Evolutionary conservation across 1,140 invertebrate genomes (phyloP), one percentile per base, ranked within the genome.

Genomic region (Stegodyphus dumicola): DNA sequence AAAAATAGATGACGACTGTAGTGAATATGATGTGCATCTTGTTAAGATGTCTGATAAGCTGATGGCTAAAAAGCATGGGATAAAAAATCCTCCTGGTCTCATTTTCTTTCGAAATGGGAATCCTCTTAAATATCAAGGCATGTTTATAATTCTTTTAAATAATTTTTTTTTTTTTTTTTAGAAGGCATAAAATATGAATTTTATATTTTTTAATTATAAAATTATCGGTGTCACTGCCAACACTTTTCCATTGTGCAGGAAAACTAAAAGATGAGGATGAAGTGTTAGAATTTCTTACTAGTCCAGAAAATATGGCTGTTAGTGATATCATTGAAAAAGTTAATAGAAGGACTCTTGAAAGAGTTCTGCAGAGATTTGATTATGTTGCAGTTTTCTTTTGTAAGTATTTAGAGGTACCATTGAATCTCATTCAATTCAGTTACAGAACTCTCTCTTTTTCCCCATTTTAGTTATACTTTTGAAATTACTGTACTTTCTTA

Each of bases 61-160:
- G 17, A 97, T 98, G 95, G 96, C 96, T 4, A 98, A 98, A 90
- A 98, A 98, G 89, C 97, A 96, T 90, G 96, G 96, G 2, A 96
- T 94, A 89, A 92, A 96, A 88, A 95, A 96, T 89, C 95, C 95
- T 52, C 96, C 96, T 1, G 96, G 96, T 1, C 94, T 98, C 2
- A 96, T 96, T 11, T 97, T 97, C 89, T 98, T 98, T 91, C 93
- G 96, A 56, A 96, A 97, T 91, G 95, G 94, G 69, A 97, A 97
- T 91, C 93, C 93, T 71, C 96, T 97, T 11, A 97, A 96, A 90
- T 98, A 97, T 89, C 95, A 97, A 89, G 96, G 96, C 92, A 89
- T 87, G 2, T 83, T 60, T 13, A 18, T n/a, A 77, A 4, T 60
- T 64, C 0, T 9, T n/a, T 77, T 33, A 33, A 33, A 33, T 3